phyloP scores from a whole-genome alignment of 2,888 invertebrate genomes.

The Macrophya alboannulata region DNA sequence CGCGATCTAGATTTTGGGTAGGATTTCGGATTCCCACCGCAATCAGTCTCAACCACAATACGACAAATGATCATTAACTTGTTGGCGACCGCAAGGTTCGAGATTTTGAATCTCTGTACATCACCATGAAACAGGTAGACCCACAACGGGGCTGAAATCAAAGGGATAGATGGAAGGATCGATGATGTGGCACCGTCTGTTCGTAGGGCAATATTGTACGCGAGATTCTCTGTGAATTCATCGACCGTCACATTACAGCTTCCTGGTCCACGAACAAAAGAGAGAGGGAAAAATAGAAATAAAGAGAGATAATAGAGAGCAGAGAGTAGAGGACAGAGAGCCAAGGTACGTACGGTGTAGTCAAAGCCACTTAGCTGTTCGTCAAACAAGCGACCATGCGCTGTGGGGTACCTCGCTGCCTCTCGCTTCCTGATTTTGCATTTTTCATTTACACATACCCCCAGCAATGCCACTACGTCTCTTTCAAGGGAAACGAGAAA shows the following conservation, averaged over 20 bases:
- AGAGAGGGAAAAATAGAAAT: background rate
- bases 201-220: constrained; percentile 15
- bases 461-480: background rate
- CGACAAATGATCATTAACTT: background rate
- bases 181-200: background rate
- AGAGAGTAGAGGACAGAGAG: constrained; percentile 23
- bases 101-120: background rate
- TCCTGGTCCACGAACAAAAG: constrained; percentile 14
- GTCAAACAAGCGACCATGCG: constrained; percentile 65
- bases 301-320: constrained; percentile 51
- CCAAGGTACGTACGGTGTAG: constrained; percentile 56
- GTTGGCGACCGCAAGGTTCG: background rate
- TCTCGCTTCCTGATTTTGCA: constrained; percentile 64
- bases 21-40: background rate
- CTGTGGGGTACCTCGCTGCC: background rate
- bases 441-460: constrained; percentile 61
- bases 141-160: background rate
- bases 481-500: background rate
- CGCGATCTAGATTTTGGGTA: background rate
- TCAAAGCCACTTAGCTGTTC: constrained; percentile 71
- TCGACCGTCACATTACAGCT: background rate
- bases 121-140: background rate
- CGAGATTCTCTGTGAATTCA: constrained; percentile 23
- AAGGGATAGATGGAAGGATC: constrained; percentile 15
- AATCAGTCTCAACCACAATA: background rate